Percentiles rank a stretch among this genome's conserved stretches.
Conservation (phyloP, 2,888 invertebrate species). For the Tolmerus cingulatus region DNA sequence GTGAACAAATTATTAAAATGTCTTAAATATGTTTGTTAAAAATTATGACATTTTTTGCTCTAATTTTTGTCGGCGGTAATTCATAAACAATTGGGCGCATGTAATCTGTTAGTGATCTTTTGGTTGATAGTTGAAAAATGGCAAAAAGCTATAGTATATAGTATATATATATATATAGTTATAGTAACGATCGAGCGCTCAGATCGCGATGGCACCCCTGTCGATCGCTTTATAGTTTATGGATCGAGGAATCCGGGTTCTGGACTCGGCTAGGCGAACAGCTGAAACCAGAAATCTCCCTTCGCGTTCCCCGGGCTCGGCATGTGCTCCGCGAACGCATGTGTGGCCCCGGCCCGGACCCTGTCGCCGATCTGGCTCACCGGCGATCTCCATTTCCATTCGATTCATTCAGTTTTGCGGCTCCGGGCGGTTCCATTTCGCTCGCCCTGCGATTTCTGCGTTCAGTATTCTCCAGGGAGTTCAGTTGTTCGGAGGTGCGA, state of each 20-base stretch:
- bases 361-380: constrained; percentile 25
- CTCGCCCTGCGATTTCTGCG: not conserved
- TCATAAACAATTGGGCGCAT: too few relatives aligned
- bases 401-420: constrained; percentile 5
- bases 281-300: not conserved
- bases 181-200: not conserved
- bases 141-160: not conserved
- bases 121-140: not conserved
- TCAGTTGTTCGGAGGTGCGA: constrained; percentile 13
- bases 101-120: not conserved
- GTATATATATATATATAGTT: too few relatives aligned
- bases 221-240: not conserved
- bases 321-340: not conserved
- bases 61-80: too few relatives aligned
- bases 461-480: constrained; percentile 13
- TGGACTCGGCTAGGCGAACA: not conserved
- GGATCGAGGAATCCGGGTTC: not conserved
- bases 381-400: constrained; percentile 37
- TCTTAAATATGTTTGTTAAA: too few relatives aligned
- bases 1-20: too few relatives aligned
- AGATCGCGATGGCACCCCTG: not conserved
- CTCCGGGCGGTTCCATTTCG: not conserved
- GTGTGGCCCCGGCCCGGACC: not conserved
- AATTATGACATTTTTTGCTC: too few relatives aligned
- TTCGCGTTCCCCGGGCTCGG: not conserved